phyloP scores from a whole-genome alignment of 2,888 invertebrate genomes.

The Sinhomidia bicolor region DNA sequence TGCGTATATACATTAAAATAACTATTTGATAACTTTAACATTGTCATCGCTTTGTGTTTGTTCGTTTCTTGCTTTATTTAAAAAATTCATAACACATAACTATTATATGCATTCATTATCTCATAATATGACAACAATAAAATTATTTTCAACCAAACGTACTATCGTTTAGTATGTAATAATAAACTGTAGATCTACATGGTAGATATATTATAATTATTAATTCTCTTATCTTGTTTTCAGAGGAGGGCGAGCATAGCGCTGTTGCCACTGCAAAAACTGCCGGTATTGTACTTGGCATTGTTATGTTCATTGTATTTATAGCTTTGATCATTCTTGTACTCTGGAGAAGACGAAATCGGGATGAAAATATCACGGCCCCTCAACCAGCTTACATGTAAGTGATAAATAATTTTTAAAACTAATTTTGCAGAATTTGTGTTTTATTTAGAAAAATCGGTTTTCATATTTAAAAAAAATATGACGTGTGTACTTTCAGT shows the following conservation, averaged over 20 bases:
- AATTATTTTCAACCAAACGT: too few relatives aligned
- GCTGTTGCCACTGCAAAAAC: slow-evolving; percentile 82
- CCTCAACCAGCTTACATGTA: slow-evolving; percentile 55
- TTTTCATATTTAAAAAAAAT: background rate
- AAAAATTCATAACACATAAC: too few relatives aligned
- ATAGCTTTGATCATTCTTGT: slow-evolving; percentile 68
- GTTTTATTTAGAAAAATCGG: background rate
- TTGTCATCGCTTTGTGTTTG: too few relatives aligned
- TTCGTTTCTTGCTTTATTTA: too few relatives aligned
- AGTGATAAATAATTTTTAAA: background rate
- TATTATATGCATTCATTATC: too few relatives aligned
- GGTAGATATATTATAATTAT: too few relatives aligned
- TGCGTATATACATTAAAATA: too few relatives aligned
- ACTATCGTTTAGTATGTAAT: too few relatives aligned
- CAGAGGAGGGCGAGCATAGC: slow-evolving; percentile 79
- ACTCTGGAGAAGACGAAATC: slow-evolving; percentile 53
- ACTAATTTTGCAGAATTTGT: background rate
- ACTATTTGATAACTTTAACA: too few relatives aligned
- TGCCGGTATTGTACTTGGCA: slow-evolving; percentile 89
- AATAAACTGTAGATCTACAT: too few relatives aligned
- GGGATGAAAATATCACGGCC: slow-evolving; percentile 47
- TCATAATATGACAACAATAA: too few relatives aligned
- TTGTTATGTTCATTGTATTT: slow-evolving; percentile 89
- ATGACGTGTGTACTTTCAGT: too few relatives aligned
- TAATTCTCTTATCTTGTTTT: background rate